phyloP scores from a whole-genome alignment of 2,888 invertebrate species.

The Caenorhabditis sp. region DNA sequence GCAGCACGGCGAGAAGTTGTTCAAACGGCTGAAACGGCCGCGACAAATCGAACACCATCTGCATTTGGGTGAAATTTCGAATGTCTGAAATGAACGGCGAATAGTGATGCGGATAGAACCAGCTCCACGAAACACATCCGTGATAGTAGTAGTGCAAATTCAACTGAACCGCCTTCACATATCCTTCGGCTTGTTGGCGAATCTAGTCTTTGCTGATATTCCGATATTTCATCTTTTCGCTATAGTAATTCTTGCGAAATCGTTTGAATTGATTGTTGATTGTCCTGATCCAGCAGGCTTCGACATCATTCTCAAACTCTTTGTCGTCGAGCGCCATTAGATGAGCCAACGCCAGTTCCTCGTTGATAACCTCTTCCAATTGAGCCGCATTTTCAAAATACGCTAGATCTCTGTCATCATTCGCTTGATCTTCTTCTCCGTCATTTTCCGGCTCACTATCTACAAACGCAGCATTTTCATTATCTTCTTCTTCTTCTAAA shows the following conservation, averaged over 20 bases:
- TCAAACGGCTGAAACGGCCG: slow-evolving; percentile 91
- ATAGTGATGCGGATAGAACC: slow-evolving; percentile 97
- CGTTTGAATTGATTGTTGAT: slow-evolving; percentile 80
- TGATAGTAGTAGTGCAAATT: slow-evolving; percentile 93
- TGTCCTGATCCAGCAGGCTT: slow-evolving; percentile 66
- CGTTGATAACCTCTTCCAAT: slow-evolving; percentile 38
- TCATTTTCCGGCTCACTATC: slow-evolving; percentile 43
- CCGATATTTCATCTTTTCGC: slow-evolving; percentile 72
- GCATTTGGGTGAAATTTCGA: slow-evolving; percentile 79
- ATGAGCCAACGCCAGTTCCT: slow-evolving; percentile 37
- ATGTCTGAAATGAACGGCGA: slow-evolving; percentile 95
- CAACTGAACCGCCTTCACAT: slow-evolving; percentile 94
- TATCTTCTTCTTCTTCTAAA: slow-evolving; percentile 27
- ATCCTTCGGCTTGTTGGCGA: slow-evolving; percentile 84
- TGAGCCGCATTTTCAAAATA: background rate
- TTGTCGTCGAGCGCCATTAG: slow-evolving; percentile 47
- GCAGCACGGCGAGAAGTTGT: slow-evolving; percentile 87
- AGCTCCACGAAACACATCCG: slow-evolving; percentile 95
- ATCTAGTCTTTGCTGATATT: slow-evolving; percentile 84
- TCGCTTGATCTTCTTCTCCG: slow-evolving; percentile 5
- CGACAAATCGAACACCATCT: slow-evolving; percentile 84
- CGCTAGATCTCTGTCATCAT: background rate
- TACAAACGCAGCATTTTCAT: slow-evolving; percentile 71
- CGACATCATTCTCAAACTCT: slow-evolving; percentile 56
- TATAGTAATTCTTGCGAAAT: slow-evolving; percentile 90